Conservation (phyloP, 2,888 invertebrate genomes). For the Pollenia griseotomentosa region DNA sequence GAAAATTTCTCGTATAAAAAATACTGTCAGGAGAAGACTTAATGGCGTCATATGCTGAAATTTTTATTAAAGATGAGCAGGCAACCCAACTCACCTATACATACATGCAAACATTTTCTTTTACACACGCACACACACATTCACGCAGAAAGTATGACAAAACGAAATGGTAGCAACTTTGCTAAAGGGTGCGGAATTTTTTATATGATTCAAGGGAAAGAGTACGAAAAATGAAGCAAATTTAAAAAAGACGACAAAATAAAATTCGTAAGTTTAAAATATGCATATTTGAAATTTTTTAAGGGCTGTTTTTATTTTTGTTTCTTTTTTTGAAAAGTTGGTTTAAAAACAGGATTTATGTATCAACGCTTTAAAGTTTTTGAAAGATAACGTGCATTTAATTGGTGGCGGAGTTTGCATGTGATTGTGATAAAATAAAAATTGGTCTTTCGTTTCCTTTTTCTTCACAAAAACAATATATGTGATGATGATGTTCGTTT, state of each 20-base stretch:
- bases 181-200: slow-evolving; percentile 67
- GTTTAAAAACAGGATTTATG: slow-evolving; percentile 82
- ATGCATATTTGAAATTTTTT: slow-evolving; percentile 63
- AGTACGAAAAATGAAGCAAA: slow-evolving; percentile 26
- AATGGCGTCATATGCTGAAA: slow-evolving; percentile 81
- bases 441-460: slow-evolving; percentile 11
- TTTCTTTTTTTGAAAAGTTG: slow-evolving; percentile 56
- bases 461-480: not conserved
- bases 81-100: not conserved
- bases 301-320: slow-evolving; percentile 57
- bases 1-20: slow-evolving; percentile 74
- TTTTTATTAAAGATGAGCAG: slow-evolving; percentile 79
- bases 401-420: slow-evolving; percentile 77
- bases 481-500: slow-evolving; percentile 36
- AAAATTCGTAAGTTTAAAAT: slow-evolving; percentile 78
- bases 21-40: slow-evolving; percentile 79
- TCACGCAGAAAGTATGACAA: slow-evolving; percentile 4
- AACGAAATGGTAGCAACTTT: slow-evolving; percentile 42
- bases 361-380: slow-evolving; percentile 83
- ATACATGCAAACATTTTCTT: not conserved
- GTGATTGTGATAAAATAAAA: slow-evolving; percentile 51
- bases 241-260: slow-evolving; percentile 69
- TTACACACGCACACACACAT: slow-evolving; percentile 3
- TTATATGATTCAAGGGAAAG: slow-evolving; percentile 30
- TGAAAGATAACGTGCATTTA: slow-evolving; percentile 82